phyloP scores from a whole-genome alignment of 2,888 invertebrate species.

The Epinotia ramella region DNA sequence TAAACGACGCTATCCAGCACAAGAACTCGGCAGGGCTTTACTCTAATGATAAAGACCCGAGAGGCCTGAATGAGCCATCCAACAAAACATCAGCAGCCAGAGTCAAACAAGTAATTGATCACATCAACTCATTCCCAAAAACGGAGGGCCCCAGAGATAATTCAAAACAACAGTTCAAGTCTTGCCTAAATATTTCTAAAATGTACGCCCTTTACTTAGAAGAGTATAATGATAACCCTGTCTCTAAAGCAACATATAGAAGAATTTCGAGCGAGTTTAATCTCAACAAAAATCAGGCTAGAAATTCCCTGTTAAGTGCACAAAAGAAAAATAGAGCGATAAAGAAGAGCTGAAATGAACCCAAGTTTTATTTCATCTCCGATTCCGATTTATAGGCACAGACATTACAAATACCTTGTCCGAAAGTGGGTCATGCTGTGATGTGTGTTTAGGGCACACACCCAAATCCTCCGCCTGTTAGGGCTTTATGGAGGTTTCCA shows the following conservation, averaged over 20 bases:
- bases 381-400: too few species aligned
- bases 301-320: conserved; percentile 6
- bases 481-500: too few species aligned
- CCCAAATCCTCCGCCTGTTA: too few species aligned
- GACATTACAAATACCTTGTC: too few species aligned
- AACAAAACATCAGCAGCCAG: conserved; percentile 30
- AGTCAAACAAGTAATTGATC: conserved; percentile 23
- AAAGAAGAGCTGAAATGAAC: too few species aligned
- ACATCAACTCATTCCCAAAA: conserved; percentile 30
- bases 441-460: too few species aligned
- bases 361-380: too few species aligned
- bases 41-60: conserved; percentile 2
- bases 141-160: conserved; percentile 22
- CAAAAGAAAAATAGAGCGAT: background rate
- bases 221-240: conserved; percentile 23
- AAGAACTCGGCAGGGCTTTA: conserved; percentile 10
- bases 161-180: conserved; percentile 31
- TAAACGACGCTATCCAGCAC: conserved; percentile 28
- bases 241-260: conserved; percentile 30
- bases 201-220: conserved; percentile 26
- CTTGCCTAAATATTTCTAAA: background rate
- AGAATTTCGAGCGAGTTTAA: conserved; percentile 28
- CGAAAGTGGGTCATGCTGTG: too few species aligned
- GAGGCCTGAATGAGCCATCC: conserved; percentile 11
- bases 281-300: background rate